Conservation (phyloP, 1,140 invertebrate genomes). For the Drosophila dunni region DNA sequence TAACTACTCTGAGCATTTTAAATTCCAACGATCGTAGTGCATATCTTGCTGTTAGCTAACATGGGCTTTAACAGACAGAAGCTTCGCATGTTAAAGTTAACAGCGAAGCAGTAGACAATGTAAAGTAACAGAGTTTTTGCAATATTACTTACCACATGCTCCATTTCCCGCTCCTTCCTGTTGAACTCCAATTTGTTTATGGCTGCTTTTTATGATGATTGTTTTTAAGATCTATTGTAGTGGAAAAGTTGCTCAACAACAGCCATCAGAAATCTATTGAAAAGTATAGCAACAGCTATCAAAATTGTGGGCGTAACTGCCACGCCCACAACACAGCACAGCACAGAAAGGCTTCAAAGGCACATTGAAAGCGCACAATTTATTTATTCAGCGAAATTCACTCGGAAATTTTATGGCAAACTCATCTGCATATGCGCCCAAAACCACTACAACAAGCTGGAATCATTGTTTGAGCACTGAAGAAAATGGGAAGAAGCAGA, state of each 20-base stretch:
- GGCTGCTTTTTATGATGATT: slow-evolving; percentile 6
- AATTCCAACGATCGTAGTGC: too few relatives aligned
- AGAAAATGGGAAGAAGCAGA: not conserved
- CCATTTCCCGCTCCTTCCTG: not conserved
- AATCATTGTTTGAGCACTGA: slow-evolving; percentile 18
- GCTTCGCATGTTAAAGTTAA: too few relatives aligned
- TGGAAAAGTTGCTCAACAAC: not conserved
- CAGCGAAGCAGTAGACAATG: too few relatives aligned
- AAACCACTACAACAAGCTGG: not conserved
- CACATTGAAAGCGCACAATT: slow-evolving; percentile 64
- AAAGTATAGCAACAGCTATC: slow-evolving; percentile 2
- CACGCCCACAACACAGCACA: slow-evolving; percentile 41
- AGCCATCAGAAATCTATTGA: not conserved
- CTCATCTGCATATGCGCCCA: slow-evolving; percentile 75
- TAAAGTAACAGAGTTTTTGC: not conserved
- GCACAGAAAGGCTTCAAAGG: slow-evolving; percentile 62
- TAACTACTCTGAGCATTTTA: not conserved
- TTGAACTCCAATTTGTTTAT: not conserved
- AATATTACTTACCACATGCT: not conserved
- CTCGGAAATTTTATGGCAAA: slow-evolving; percentile 59
- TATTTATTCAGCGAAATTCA: slow-evolving; percentile 71
- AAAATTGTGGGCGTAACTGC: slow-evolving; percentile 14
- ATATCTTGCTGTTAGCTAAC: too few relatives aligned
- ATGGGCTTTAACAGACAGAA: too few relatives aligned
- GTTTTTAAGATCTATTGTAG: not conserved